A percentile compares a stretch with the other conserved stretches of the same genome.
Conservation (phyloP, 2,113 vertebrate genomes). For the Sapajus apella region DNA sequence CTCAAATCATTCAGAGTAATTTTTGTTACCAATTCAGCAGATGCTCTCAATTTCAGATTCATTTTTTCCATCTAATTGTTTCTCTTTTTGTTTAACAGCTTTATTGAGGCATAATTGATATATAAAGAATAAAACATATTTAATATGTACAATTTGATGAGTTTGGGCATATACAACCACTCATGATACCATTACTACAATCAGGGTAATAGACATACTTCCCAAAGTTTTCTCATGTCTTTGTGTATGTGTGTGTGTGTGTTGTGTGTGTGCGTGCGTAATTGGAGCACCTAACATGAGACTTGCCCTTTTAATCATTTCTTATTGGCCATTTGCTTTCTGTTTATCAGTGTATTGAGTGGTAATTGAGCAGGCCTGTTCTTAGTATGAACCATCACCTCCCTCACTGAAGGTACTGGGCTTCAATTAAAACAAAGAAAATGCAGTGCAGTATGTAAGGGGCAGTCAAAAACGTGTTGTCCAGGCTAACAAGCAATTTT, state of each 20-base stretch:
- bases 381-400: background rate
- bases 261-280: background rate
- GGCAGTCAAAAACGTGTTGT: background rate
- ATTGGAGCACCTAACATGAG: background rate
- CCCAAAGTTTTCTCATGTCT: background rate
- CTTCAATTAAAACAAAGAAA: background rate
- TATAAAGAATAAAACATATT: background rate
- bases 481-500: background rate
- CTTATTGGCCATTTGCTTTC: background rate
- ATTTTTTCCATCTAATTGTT: background rate
- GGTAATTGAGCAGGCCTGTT: background rate
- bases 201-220: background rate
- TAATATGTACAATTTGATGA: constrained; percentile 26
- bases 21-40: constrained; percentile 42
- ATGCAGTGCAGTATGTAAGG: background rate
- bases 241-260: too few relatives aligned
- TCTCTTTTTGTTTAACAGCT: background rate
- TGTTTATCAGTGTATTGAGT: background rate
- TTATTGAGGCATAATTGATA: constrained; percentile 33
- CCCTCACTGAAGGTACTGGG: background rate
- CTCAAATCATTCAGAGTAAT: background rate
- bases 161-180: background rate
- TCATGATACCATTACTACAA: background rate
- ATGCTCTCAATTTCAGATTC: constrained; percentile 43
- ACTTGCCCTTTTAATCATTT: background rate